Evolutionary conservation across 2,113 vertebrate genomes (phyloP).

Genomic region (Laterallus jamaicensis): DNA sequence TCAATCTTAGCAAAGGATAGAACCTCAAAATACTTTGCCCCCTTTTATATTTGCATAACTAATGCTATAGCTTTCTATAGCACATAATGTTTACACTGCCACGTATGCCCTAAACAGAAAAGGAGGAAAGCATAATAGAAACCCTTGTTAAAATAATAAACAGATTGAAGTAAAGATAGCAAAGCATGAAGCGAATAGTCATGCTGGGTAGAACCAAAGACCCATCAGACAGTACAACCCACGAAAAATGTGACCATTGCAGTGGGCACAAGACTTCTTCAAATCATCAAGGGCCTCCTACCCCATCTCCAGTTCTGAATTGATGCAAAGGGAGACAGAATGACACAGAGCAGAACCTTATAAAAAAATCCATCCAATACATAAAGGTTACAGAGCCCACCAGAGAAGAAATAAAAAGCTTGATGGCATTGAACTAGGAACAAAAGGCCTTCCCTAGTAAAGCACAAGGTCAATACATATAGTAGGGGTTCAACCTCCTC

Average conservation of each 20-base stretch:
- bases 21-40: not conserved
- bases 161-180: not conserved
- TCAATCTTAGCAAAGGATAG: not conserved
- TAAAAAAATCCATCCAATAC: not conserved
- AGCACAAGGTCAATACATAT: not conserved
- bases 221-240: not conserved
- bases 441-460: not conserved
- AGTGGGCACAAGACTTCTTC: not conserved
- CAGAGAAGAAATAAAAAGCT: not conserved
- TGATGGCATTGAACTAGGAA: not conserved
- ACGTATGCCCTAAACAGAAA: not conserved
- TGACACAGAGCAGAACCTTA: not conserved
- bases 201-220: not conserved
- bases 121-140: not conserved
- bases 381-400: not conserved
- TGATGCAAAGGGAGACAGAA: not conserved
- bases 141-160: not conserved
- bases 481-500: not conserved
- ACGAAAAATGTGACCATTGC: not conserved
- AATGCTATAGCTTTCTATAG: not conserved
- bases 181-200: not conserved
- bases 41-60: not conserved
- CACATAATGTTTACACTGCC: not conserved
- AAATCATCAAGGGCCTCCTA: not conserved
- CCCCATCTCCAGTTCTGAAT: not conserved